Percentiles rank a stretch among this genome's conserved stretches.
Evolutionary conservation across 2,888 invertebrate species (phyloP).

Genomic region (Rhamphomyia laevipes): DNA sequence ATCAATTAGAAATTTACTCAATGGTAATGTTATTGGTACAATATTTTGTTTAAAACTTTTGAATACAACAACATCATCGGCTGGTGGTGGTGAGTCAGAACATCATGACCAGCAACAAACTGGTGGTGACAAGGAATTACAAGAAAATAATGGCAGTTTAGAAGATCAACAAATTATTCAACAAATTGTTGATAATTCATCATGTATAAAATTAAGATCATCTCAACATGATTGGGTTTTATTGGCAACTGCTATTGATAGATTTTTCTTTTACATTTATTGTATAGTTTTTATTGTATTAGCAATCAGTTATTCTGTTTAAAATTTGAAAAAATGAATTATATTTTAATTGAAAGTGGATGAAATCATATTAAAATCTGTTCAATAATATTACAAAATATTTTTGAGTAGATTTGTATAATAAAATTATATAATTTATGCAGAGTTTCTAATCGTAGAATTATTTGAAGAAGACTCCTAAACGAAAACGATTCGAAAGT

Average conservation of each 20-base stretch:
- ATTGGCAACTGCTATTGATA: conserved; percentile 50
- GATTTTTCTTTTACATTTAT: conserved; percentile 46
- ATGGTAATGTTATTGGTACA: conserved; percentile 21
- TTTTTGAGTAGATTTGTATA: no score
- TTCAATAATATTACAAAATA: no score
- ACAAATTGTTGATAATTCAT: conserved; percentile 11
- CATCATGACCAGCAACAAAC: background rate
- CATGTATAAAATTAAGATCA: conserved; percentile 19
- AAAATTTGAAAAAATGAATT: conserved; percentile 10
- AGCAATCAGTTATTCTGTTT: conserved; percentile 25
- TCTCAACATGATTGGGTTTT: conserved; percentile 51
- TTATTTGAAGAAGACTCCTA: no score
- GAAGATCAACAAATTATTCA: conserved; percentile 15
- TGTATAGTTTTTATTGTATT: conserved; percentile 41
- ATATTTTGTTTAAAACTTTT: conserved; percentile 3
- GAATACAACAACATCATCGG: conserved; percentile 12
- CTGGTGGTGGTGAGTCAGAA: background rate
- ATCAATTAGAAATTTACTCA: conserved; percentile 26
- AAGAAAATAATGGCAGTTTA: conserved; percentile 33
- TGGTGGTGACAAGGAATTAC: conserved; percentile 35
- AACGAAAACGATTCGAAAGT: no score
- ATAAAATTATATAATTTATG: no score
- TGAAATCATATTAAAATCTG: no score
- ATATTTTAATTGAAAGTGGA: no score
- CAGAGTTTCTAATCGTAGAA: no score